Percentiles rank a stretch among this genome's conserved stretches.
Evolutionary conservation across 2,888 invertebrate species (phyloP).

Genomic region (Drosophila nr. perissopoda): DNA sequence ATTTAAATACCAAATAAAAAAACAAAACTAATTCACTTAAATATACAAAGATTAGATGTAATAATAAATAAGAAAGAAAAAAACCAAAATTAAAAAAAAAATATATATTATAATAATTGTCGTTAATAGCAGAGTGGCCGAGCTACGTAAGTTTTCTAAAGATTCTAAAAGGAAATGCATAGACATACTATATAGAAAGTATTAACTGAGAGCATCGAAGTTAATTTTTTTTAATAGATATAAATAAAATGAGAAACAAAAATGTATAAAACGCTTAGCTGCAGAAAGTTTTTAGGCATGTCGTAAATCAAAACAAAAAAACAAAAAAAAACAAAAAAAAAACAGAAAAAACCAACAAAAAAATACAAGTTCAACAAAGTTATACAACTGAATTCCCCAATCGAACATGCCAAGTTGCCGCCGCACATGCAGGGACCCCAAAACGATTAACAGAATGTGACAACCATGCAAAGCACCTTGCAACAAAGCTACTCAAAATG

Average conservation of each 20-base stretch:
- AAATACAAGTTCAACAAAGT: conserved; percentile 31
- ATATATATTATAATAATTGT: conserved; percentile 26
- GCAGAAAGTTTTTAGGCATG: conserved; percentile 53
- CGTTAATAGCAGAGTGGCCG: conserved; percentile 75
- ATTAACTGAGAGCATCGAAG: conserved; percentile 78
- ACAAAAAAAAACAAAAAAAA: neutral
- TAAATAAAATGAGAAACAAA: conserved; percentile 7
- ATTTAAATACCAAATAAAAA: conserved; percentile 38
- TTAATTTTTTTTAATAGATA: conserved; percentile 55
- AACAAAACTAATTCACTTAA: conserved; percentile 50
- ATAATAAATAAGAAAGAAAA: conserved; percentile 20
- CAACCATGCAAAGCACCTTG: conserved; percentile 1
- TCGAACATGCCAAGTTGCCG: conserved; percentile 44
- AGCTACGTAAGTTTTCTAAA: conserved; percentile 77
- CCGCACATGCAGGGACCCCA: conserved; percentile 37
- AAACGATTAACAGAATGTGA: conserved; percentile 52
- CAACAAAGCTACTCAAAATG: conserved; percentile 18
- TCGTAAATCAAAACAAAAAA: conserved; percentile 24
- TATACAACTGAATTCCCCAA: conserved; percentile 57
- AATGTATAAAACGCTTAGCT: conserved; percentile 27
- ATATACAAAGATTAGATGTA: conserved; percentile 59
- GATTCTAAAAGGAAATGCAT: conserved; percentile 75
- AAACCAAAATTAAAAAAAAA: conserved; percentile 19
- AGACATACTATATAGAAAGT: conserved; percentile 66
- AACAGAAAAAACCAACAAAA: neutral